These are phyloP conservation scores for Pristis pectinata DNA, from an alignment of 2,797 vertebrate species.

Conservation along the genomic window DNA sequence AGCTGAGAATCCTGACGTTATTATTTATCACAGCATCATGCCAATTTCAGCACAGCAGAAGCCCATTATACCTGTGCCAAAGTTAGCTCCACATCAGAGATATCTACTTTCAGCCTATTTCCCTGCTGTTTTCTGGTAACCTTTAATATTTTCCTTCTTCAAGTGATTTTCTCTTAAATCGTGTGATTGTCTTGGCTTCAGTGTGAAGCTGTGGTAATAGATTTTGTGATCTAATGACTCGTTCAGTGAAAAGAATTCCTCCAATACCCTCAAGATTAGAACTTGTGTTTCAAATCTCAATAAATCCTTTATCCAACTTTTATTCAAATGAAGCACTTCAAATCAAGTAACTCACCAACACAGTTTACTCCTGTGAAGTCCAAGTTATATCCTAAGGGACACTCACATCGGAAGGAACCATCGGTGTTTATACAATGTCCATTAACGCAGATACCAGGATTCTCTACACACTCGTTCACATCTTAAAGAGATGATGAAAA, in stretches of 20 bases:
- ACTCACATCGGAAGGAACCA: constrained; percentile 90
- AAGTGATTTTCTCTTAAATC: background rate
- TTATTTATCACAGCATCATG: background rate
- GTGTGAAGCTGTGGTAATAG: background rate
- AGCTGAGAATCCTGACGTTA: background rate
- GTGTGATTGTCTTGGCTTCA: background rate
- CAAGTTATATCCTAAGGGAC: constrained; percentile 84
- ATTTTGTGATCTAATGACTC: background rate
- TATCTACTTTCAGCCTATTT: background rate
- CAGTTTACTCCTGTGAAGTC: constrained; percentile 85
- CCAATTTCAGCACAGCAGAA: background rate
- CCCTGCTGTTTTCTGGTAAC: background rate
- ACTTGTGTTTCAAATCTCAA: background rate
- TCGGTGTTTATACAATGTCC: constrained; percentile 89
- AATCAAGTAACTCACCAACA: constrained; percentile 65
- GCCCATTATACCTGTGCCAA: background rate
- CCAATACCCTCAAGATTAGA: too few relatives aligned
- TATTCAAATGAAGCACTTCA: background rate
- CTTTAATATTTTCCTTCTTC: background rate
- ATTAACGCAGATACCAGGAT: constrained; percentile 74
- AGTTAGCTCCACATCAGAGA: background rate
- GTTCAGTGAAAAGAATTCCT: background rate
- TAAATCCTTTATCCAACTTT: background rate
- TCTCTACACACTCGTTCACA: constrained; percentile 85
- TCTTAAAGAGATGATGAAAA: constrained; percentile 54